Conservation (phyloP, 1,140 invertebrate genomes). For the Drosophila oshimai region DNA sequence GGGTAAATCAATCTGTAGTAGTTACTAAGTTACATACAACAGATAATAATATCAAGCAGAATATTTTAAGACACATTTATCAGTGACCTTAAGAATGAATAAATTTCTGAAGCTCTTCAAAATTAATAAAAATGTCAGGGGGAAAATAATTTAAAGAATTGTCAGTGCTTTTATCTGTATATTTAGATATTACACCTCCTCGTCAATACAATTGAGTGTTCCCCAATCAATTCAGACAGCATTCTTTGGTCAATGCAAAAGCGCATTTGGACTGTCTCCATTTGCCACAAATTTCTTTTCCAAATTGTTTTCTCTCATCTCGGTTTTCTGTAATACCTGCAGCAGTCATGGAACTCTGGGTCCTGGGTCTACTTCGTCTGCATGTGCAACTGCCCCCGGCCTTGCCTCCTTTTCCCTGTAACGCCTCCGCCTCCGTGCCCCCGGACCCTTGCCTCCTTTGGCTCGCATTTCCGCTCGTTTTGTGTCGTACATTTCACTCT, state of each 20-base stretch:
- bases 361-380: neutral
- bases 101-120: no score
- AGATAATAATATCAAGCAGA: no score
- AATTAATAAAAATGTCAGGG: no score
- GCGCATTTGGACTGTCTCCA: constrained; percentile 39
- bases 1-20: no score
- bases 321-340: constrained; percentile 18
- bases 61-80: no score
- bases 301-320: constrained; percentile 54
- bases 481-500: constrained; percentile 54
- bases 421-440: neutral
- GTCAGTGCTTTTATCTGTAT: neutral
- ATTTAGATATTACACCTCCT: neutral
- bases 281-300: constrained; percentile 43
- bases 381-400: constrained; percentile 4
- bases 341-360: constrained; percentile 18
- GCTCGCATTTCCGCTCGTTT: constrained; percentile 68
- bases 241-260: constrained; percentile 25
- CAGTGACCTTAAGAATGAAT: no score
- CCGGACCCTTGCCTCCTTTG: constrained; percentile 34
- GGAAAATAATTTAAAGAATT: no score
- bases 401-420: neutral
- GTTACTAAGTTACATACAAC: no score
- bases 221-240: constrained; percentile 21
- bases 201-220: neutral